A percentile compares a stretch with the other conserved stretches of the same genome.
Conservation (phyloP, 2,888 invertebrate species). For the Leucophenga montana region DNA sequence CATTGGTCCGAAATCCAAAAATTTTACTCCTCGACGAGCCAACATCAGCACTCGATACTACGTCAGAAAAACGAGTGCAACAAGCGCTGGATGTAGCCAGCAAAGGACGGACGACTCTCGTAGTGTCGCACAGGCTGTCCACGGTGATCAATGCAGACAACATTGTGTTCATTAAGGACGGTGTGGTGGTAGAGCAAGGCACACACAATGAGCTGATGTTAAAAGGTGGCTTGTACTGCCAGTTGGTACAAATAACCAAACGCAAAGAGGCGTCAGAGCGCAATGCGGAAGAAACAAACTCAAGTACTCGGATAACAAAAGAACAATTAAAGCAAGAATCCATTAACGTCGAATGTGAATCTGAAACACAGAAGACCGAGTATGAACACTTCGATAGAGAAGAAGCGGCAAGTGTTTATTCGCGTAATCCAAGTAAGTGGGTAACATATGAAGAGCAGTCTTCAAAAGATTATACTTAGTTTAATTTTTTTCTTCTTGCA, state of each 20-base stretch:
- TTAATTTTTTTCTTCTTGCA: constrained; percentile 34
- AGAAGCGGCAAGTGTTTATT: constrained; percentile 50
- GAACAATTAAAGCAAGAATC: background rate
- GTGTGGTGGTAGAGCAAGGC: constrained; percentile 81
- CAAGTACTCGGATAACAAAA: background rate
- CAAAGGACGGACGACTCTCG: constrained; percentile 81
- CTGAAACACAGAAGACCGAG: background rate
- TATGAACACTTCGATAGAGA: constrained; percentile 44
- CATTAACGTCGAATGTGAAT: background rate
- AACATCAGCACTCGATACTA: constrained; percentile 87
- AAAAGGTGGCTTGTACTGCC: constrained; percentile 79
- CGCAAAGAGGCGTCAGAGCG: constrained; percentile 60
- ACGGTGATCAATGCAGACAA: constrained; percentile 83
- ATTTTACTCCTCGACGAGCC: constrained; percentile 87
- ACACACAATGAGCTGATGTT: constrained; percentile 82
- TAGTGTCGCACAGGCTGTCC: constrained; percentile 83
- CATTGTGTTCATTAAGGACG: constrained; percentile 82
- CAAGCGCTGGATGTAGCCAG: constrained; percentile 85
- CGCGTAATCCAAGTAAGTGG: constrained; percentile 53
- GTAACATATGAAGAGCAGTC: no score
- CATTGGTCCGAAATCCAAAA: constrained; percentile 83
- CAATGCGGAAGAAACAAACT: background rate
- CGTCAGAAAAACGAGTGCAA: constrained; percentile 87
- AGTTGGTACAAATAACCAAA: constrained; percentile 79
- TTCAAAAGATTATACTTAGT: no score